These are phyloP conservation scores for Pseudomyrmex pallidus DNA, from an alignment of 1,140 invertebrate genomes.

Conservation along the genomic window DNA sequence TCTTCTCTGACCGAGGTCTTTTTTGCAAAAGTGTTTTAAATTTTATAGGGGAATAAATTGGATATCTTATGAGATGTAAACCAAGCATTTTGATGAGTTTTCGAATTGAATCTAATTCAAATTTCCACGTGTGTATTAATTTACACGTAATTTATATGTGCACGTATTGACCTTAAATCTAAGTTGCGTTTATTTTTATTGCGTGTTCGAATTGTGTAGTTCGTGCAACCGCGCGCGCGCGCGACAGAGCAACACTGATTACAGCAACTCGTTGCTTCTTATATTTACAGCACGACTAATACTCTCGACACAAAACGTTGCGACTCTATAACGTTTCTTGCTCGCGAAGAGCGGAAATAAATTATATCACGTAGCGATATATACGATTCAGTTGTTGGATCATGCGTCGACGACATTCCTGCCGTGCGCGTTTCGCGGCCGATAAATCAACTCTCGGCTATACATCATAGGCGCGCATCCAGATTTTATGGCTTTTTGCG, in stretches of 20 bases:
- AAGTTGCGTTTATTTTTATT: not conserved
- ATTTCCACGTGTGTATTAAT: too few relatives aligned
- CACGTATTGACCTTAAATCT: too few relatives aligned
- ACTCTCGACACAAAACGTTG: conserved; percentile 35
- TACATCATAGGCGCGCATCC: not conserved
- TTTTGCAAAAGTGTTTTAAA: too few relatives aligned
- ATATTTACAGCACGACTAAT: not conserved
- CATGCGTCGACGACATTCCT: conserved; percentile 30
- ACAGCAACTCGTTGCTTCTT: conserved; percentile 10
- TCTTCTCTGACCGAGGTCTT: too few relatives aligned
- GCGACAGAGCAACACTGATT: not conserved
- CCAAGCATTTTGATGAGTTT: too few relatives aligned
- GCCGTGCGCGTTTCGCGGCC: conserved; percentile 21
- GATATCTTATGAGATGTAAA: too few relatives aligned
- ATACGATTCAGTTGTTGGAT: conserved; percentile 11
- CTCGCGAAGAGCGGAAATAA: conserved; percentile 1
- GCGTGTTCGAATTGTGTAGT: not conserved
- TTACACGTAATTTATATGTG: too few relatives aligned
- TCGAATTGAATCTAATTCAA: too few relatives aligned
- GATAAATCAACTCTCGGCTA: conserved; percentile 37
- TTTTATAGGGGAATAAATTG: too few relatives aligned
- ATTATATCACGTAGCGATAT: conserved; percentile 13
- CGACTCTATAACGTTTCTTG: conserved; percentile 35
- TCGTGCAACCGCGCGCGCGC: not conserved
- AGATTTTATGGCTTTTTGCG: conserved; percentile 45